Base-by-base conservation (phyloP, 2,888 invertebrate genomes). In the Oasisia sp. region DNA sequence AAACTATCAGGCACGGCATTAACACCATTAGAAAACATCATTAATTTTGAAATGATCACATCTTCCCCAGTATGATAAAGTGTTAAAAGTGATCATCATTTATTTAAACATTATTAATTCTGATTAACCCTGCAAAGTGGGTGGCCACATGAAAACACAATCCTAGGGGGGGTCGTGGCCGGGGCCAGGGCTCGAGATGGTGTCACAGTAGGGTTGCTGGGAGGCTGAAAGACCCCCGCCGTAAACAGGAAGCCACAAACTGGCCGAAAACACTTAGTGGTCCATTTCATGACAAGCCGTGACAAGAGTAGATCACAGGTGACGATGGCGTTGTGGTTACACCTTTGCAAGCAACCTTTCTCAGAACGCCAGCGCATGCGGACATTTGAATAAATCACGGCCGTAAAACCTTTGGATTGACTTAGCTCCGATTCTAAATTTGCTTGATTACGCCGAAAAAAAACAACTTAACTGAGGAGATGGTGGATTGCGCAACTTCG, bases 301-400 rank as follows among this genome's bases (percentile, higher is more conserved):
- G 74, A 74, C 74, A 74, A 74, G 19, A 27, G 74, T 74, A 74
- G 74, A 74, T 74, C 27, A 74, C 74, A 74, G 74, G 74, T 74
- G 74, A 74, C 74, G 19, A 74, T 74, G 19, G 27, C 27, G 7
- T 3, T 74, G 74, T 74, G 74, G 74, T 74, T n/a, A 74, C 74
- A 74, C 74, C 74, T 74, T 74, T n/a, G n/a, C 74, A 74, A 27
- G 74, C 74, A 74, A 74, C 27, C 74, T 74, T 74, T 74, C 74
- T 74, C 74, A 74, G 74, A 74, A 74, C 74, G 74, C 74, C 74
- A 74, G 14, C n/a, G 74, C 1, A n/a, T n/a, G 74, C 27, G 74
- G 74, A 74, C 74, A 74, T 74, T 74, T 74, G 74, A 74, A 74
- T 74, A 74, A 74, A 74, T 74, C 74, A 74, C 74, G 74, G 74